Evolutionary conservation across 2,888 invertebrate species (phyloP).

Genomic region (Acleris laterana): DNA sequence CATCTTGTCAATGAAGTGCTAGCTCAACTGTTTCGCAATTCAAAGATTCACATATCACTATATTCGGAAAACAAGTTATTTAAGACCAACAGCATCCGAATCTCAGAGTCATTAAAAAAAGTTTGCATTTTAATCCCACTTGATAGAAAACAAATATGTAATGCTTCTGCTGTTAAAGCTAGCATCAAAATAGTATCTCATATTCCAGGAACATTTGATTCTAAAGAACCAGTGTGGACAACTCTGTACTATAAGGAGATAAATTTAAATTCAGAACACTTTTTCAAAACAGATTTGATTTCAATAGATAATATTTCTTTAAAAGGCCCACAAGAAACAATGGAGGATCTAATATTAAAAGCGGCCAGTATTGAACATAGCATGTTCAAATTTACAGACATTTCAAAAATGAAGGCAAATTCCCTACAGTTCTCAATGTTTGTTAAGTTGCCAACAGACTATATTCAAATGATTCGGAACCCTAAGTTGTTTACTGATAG

Average conservation of each 20-base stretch:
- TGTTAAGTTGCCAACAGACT: constrained; percentile 60
- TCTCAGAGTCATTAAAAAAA: constrained; percentile 54
- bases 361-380: constrained; percentile 48
- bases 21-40: constrained; percentile 51
- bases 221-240: constrained; percentile 59
- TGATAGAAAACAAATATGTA: constrained; percentile 41
- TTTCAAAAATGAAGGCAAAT: constrained; percentile 25
- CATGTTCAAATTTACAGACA: constrained; percentile 54
- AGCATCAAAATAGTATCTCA: constrained; percentile 59
- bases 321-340: constrained; percentile 47
- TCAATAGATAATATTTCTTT: constrained; percentile 40
- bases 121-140: constrained; percentile 58
- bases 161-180: constrained; percentile 49
- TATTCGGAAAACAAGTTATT: constrained; percentile 49
- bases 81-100: constrained; percentile 59
- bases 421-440: constrained; percentile 51
- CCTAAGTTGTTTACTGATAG: constrained; percentile 43
- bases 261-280: constrained; percentile 60
- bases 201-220: constrained; percentile 61
- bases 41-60: constrained; percentile 62
- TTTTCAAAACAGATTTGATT: constrained; percentile 53
- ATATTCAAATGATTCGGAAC: constrained; percentile 50
- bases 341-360: constrained; percentile 54
- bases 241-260: constrained; percentile 57
- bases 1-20: constrained; percentile 54